phyloP scores from a whole-genome alignment of 2,797 vertebrate genomes.

The Cynopterus sphinx region DNA sequence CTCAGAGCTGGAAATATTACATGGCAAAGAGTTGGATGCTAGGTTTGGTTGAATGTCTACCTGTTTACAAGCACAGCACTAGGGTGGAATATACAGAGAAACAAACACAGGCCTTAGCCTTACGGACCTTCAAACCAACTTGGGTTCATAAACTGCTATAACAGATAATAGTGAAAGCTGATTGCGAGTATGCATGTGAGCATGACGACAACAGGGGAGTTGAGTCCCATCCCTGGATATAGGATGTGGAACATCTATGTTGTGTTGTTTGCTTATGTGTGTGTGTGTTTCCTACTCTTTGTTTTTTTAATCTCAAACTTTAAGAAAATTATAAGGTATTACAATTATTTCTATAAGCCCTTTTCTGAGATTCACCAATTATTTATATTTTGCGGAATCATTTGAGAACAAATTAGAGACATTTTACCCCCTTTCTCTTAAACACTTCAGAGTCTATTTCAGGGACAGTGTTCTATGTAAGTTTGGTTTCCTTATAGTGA shows the following conservation, averaged over 20 bases:
- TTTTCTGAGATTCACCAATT: neutral
- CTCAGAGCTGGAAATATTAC: neutral
- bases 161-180: neutral
- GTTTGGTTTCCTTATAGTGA: neutral
- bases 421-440: neutral
- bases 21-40: neutral
- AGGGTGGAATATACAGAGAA: neutral
- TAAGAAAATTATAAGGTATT: neutral
- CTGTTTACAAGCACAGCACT: neutral
- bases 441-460: neutral
- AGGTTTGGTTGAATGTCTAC: neutral
- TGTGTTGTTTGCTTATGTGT: neutral
- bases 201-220: neutral
- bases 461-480: neutral
- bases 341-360: neutral
- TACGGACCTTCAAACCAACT: neutral
- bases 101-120: neutral
- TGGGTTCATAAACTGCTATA: neutral
- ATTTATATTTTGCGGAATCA: conserved; percentile 4
- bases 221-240: neutral
- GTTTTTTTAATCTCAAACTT: neutral
- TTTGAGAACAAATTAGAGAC: conserved; percentile 8
- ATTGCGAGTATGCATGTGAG: neutral
- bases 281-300: neutral
- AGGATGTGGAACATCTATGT: neutral